Evolutionary conservation across 2,888 invertebrate genomes (phyloP).

Genomic region (Nephrotoma flavescens): DNA sequence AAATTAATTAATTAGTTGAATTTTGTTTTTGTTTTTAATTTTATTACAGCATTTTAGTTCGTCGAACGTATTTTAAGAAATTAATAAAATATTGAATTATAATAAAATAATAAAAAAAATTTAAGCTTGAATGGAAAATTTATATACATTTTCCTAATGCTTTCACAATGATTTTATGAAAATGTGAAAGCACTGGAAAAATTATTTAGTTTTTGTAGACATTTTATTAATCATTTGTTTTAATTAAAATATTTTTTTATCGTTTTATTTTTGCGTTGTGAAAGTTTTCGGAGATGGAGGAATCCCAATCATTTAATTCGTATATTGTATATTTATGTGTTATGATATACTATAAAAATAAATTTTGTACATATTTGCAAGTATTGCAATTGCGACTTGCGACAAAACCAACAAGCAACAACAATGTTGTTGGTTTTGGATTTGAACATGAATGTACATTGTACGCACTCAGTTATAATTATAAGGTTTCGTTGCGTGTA

Average conservation of each 20-base stretch:
- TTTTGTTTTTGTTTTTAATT: not conserved
- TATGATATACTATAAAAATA: too few species aligned
- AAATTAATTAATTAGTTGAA: not conserved
- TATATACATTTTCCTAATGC: not conserved
- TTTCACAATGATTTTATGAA: not conserved
- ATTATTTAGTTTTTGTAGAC: not conserved
- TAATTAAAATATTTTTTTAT: not conserved
- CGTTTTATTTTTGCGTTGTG: not conserved
- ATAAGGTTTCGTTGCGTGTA: too few species aligned
- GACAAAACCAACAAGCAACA: too few species aligned
- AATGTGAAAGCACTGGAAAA: not conserved
- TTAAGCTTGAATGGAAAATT: not conserved
- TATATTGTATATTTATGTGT: too few species aligned
- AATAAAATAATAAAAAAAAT: not conserved
- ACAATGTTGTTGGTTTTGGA: too few species aligned
- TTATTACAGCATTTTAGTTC: not conserved
- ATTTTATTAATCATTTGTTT: not conserved
- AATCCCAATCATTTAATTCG: not conserved
- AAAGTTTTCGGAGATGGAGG: too few species aligned
- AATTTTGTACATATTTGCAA: too few species aligned
- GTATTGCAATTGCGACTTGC: too few species aligned
- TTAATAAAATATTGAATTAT: not conserved
- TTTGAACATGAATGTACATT: too few species aligned
- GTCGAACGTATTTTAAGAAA: not conserved
- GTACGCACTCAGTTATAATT: too few species aligned